phyloP scores from a whole-genome alignment of 2,113 vertebrate species.

The Stigmatopora nigra region DNA sequence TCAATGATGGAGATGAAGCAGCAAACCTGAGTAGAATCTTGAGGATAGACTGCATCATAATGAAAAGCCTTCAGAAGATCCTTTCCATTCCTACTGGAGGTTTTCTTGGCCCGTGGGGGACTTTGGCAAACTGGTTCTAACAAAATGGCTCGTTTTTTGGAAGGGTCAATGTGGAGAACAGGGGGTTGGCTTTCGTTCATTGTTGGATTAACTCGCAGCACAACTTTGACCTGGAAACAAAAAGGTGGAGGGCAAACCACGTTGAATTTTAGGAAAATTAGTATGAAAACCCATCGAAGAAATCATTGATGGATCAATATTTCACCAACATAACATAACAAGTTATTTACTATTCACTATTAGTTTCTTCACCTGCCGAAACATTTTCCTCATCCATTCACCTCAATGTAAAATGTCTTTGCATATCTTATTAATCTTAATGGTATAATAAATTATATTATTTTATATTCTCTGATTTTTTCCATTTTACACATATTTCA shows the following conservation, averaged over 20 bases:
- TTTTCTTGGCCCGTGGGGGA: slow-evolving; percentile 24
- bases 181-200: slow-evolving; percentile 43
- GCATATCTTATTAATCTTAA: too few relatives aligned
- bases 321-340: too few relatives aligned
- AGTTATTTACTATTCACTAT: too few relatives aligned
- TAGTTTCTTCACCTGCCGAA: too few relatives aligned
- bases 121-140: slow-evolving; percentile 49
- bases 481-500: too few relatives aligned
- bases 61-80: slow-evolving; percentile 48
- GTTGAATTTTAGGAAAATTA: neutral
- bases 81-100: slow-evolving; percentile 31
- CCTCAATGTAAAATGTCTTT: too few relatives aligned
- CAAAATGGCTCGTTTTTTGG: slow-evolving; percentile 62
- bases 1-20: slow-evolving; percentile 1
- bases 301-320: too few relatives aligned
- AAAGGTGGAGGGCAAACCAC: too few relatives aligned
- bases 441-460: too few relatives aligned
- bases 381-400: too few relatives aligned
- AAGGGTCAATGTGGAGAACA: slow-evolving; percentile 54
- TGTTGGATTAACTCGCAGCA: slow-evolving; percentile 58
- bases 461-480: too few relatives aligned
- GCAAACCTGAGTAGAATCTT: slow-evolving; percentile 59
- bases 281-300: too few relatives aligned
- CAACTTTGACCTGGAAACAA: slow-evolving; percentile 61
- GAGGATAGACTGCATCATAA: slow-evolving; percentile 53